Evolutionary conservation across 1,140 invertebrate species (phyloP).

Genomic region (Meloidogyne floridensis): DNA sequence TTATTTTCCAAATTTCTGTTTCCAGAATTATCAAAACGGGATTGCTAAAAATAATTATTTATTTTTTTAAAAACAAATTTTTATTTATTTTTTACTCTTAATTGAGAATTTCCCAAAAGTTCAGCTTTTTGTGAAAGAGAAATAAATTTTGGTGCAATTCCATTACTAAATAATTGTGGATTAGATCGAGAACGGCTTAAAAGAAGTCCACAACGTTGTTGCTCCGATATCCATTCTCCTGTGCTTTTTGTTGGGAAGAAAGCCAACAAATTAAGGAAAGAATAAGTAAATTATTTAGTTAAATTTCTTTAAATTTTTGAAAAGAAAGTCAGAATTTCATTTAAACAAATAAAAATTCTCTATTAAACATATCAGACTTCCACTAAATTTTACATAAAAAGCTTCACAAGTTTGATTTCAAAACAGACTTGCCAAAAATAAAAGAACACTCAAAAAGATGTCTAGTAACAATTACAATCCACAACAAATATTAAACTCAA

Average conservation of each 20-base stretch:
- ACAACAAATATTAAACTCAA: neutral
- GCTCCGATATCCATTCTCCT: constrained; percentile 20
- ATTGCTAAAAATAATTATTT: neutral
- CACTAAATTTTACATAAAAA: neutral
- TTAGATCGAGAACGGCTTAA: constrained; percentile 27
- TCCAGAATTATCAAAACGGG: constrained; percentile 8
- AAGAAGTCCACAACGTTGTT: constrained; percentile 19
- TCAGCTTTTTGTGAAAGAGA: neutral
- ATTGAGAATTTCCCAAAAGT: neutral
- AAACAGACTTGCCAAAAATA: neutral
- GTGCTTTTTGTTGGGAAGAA: constrained; percentile 31
- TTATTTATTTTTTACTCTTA: neutral
- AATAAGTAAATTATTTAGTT: neutral
- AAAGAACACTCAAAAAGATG: too few species aligned
- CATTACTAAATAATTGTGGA: constrained; percentile 12
- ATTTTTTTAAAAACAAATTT: neutral
- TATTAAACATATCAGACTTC: neutral
- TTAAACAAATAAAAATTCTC: neutral
- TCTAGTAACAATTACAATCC: too few species aligned
- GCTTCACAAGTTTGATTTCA: neutral
- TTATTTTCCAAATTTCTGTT: neutral
- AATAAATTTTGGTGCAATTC: constrained; percentile 5
- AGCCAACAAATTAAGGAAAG: constrained; percentile 24
- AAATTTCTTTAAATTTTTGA: neutral
- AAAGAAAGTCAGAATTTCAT: neutral